Percentiles rank a stretch among this genome's conserved stretches.
Conservation (phyloP, 2,888 invertebrate genomes). For the Lochmaea capreae region DNA sequence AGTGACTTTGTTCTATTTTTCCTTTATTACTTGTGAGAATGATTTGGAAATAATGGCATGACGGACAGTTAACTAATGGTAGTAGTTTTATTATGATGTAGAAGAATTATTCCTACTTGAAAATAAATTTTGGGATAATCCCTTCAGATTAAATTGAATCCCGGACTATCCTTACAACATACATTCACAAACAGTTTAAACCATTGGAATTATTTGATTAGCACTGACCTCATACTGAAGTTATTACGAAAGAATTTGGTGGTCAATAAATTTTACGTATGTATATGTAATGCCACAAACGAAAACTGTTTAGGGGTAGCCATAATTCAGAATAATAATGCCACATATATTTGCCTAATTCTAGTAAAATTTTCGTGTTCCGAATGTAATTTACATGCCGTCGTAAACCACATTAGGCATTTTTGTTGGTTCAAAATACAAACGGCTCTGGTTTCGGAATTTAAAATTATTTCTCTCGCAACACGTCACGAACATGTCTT, state of each 20-base stretch:
- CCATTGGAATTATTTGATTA: neutral
- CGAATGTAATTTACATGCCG: slow-evolving; percentile 27
- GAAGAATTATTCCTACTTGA: no score
- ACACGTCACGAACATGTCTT: slow-evolving; percentile 20
- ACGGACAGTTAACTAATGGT: no score
- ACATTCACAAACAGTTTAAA: neutral
- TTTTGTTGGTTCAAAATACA: slow-evolving; percentile 16
- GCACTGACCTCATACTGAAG: neutral
- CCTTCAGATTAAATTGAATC: neutral
- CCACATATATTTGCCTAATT: slow-evolving; percentile 13
- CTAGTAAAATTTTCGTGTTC: slow-evolving; percentile 18
- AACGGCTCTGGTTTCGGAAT: slow-evolving; percentile 23
- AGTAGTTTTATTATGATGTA: no score
- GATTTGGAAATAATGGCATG: no score
- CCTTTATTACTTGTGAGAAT: no score
- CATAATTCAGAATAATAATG: slow-evolving; percentile 14
- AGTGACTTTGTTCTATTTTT: no score
- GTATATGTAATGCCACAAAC: neutral
- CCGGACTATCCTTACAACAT: neutral
- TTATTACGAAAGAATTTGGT: neutral
- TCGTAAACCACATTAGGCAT: slow-evolving; percentile 31
- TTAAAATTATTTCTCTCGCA: slow-evolving; percentile 21
- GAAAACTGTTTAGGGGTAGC: slow-evolving; percentile 7
- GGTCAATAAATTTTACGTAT: neutral
- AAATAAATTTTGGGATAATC: neutral